Evolutionary conservation across 2,797 vertebrate species (phyloP).

Genomic region (Dallia pectoralis): DNA sequence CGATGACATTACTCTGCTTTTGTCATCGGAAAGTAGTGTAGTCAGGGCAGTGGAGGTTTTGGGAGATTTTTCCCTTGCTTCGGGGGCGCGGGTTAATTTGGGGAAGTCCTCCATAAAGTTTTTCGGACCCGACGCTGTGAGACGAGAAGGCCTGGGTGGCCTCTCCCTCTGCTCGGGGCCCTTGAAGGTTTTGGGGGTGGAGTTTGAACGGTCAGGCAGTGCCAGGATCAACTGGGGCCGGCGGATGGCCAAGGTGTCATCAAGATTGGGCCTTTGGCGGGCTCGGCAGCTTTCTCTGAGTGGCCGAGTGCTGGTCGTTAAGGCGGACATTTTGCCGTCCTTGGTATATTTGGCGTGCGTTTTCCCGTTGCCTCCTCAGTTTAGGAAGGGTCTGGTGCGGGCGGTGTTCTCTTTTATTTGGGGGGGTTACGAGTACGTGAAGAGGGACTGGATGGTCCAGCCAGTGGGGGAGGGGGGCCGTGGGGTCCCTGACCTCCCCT

Average conservation of each 20-base stretch:
- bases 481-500: not conserved
- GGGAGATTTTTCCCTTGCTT: not conserved
- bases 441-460: not conserved
- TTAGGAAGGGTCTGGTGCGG: not conserved
- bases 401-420: not conserved
- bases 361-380: not conserved
- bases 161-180: not conserved
- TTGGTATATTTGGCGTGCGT: not conserved
- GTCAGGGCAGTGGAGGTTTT: not conserved
- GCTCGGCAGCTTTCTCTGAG: not conserved
- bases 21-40: not conserved
- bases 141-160: not conserved
- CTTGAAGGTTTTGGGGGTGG: not conserved
- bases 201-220: not conserved
- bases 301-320: not conserved
- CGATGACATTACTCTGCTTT: not conserved
- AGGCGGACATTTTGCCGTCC: not conserved
- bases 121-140: slow-evolving; percentile 15
- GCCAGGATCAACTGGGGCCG: not conserved
- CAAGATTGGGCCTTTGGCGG: not conserved
- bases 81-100: not conserved
- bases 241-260: not conserved
- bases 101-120: slow-evolving; percentile 14
- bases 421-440: not conserved
- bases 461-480: not conserved